Percentiles rank a stretch among this genome's conserved stretches.
phyloP scores from a whole-genome alignment of 2,797 vertebrate species.

The Phoebastria nigripes region DNA sequence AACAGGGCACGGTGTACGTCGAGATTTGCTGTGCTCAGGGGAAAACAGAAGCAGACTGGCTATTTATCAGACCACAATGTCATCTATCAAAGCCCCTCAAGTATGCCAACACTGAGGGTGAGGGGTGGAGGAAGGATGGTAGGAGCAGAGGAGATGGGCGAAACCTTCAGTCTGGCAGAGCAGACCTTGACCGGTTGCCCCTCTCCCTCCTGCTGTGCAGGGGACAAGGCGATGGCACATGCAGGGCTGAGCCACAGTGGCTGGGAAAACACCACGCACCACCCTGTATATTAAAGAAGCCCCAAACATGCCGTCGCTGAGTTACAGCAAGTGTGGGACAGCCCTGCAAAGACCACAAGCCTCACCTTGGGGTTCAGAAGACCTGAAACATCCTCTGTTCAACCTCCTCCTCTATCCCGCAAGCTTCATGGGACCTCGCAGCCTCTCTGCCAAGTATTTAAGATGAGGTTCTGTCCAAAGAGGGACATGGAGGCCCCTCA shows the following conservation, averaged over 20 bases:
- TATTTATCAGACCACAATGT: not conserved
- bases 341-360: not conserved
- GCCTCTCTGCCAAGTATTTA: not conserved
- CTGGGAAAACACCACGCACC: not conserved
- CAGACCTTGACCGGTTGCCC: not conserved
- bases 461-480: not conserved
- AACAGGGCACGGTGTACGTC: fast-evolving
- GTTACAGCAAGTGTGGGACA: fast-evolving
- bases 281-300: not conserved
- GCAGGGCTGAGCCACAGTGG: not conserved
- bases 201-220: not conserved
- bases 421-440: not conserved
- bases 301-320: not conserved
- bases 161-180: not conserved
- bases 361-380: not conserved
- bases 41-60: not conserved
- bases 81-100: not conserved
- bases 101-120: not conserved
- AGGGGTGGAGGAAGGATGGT: not conserved
- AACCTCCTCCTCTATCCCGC: not conserved
- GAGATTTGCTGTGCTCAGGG: not conserved
- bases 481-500: not conserved
- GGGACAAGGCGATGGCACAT: not conserved
- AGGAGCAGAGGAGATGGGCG: not conserved
- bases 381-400: not conserved